A percentile compares a stretch with the other conserved stretches of the same genome.
phyloP scores from a whole-genome alignment of 2,113 vertebrate species.

The Telmatochromis brichardi region DNA sequence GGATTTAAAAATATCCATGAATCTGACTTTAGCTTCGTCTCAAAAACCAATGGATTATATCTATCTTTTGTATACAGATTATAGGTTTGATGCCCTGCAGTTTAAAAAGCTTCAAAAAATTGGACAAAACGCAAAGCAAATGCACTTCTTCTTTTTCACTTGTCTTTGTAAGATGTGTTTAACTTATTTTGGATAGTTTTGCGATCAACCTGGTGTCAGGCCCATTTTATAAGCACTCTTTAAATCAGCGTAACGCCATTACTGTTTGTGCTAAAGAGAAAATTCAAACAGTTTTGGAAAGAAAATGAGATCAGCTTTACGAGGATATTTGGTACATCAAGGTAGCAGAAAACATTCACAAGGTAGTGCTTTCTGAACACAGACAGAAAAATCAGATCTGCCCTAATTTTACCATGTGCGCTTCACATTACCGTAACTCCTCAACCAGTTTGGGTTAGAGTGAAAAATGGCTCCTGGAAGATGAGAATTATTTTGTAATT shows the following conservation, averaged over 20 bases:
- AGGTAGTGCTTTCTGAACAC: background rate
- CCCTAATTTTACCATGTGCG: background rate
- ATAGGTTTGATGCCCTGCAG: background rate
- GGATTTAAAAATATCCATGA: background rate
- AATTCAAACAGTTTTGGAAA: background rate
- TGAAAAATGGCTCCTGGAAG: background rate
- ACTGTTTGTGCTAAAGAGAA: background rate
- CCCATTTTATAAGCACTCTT: background rate
- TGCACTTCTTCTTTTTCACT: background rate
- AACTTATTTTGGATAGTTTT: background rate
- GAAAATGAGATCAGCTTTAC: background rate
- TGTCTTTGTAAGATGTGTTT: background rate
- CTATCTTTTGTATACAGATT: accelerated
- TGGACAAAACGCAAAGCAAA: background rate
- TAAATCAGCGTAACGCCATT: background rate
- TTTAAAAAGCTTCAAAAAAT: background rate
- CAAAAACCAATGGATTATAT: background rate
- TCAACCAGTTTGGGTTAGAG: background rate
- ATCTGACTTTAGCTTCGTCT: background rate
- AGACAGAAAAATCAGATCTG: background rate
- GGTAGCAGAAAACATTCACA: background rate
- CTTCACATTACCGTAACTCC: background rate
- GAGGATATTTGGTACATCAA: background rate
- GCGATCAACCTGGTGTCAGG: background rate
- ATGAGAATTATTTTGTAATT: background rate